Evolutionary conservation across 2,888 invertebrate species (phyloP).

Genomic region (Spicauda simplicius): DNA sequence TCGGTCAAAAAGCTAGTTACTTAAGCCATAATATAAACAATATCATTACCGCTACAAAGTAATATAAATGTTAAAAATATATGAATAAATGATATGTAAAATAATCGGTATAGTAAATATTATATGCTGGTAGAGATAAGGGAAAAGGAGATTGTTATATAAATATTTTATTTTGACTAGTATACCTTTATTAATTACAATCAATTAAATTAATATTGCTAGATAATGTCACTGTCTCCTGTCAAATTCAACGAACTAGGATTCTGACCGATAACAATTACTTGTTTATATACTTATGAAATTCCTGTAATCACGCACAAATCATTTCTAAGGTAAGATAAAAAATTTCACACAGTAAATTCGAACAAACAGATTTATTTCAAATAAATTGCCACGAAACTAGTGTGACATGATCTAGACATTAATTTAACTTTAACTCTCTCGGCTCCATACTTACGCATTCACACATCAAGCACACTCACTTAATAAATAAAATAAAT

Average conservation of each 20-base stretch:
- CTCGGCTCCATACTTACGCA: slow-evolving; percentile 79
- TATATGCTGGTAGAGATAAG: slow-evolving; percentile 59
- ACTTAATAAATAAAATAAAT: slow-evolving; percentile 87
- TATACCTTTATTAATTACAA: slow-evolving; percentile 71
- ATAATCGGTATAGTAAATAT: slow-evolving; percentile 46
- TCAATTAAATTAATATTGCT: slow-evolving; percentile 82
- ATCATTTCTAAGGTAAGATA: slow-evolving; percentile 70
- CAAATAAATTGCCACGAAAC: slow-evolving; percentile 84
- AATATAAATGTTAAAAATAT: slow-evolving; percentile 48
- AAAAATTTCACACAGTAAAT: slow-evolving; percentile 77
- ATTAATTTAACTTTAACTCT: slow-evolving; percentile 84
- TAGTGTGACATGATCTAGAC: slow-evolving; percentile 85
- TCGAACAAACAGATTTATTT: slow-evolving; percentile 84
- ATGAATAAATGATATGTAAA: slow-evolving; percentile 50
- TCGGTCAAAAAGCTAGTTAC: slow-evolving; percentile 83
- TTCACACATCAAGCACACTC: slow-evolving; percentile 81
- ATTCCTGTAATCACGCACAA: slow-evolving; percentile 64
- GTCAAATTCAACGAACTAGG: slow-evolving; percentile 71
- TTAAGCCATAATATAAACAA: slow-evolving; percentile 59
- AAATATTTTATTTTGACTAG: slow-evolving; percentile 79
- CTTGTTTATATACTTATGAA: slow-evolving; percentile 15
- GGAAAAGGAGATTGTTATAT: slow-evolving; percentile 61
- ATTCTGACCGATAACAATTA: slow-evolving; percentile 71
- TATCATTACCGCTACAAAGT: slow-evolving; percentile 60
- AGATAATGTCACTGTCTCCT: slow-evolving; percentile 82